These are phyloP conservation scores for Pachyrhynchus sulphureomaculatus DNA, from an alignment of 1,140 invertebrate species.

Conservation along the genomic window DNA sequence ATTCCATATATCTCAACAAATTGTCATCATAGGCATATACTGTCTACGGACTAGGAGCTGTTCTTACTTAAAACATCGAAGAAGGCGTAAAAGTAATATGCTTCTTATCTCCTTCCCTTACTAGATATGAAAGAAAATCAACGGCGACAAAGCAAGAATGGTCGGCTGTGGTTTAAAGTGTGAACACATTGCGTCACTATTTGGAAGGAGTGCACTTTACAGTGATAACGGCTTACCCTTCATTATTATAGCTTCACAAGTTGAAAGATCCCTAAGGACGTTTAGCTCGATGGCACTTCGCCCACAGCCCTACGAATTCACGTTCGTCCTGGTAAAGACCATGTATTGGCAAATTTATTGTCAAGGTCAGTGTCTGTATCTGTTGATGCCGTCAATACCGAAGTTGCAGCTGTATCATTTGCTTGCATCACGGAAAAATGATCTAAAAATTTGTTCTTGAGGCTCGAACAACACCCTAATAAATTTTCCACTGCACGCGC, in stretches of 20 bases:
- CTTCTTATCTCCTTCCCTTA: slow-evolving; percentile 25
- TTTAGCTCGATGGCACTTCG: slow-evolving; percentile 51
- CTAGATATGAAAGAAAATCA: slow-evolving; percentile 52
- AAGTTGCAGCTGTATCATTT: neutral
- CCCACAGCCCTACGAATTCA: slow-evolving; percentile 51
- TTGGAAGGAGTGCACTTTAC: slow-evolving; percentile 51
- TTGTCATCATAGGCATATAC: slow-evolving; percentile 46
- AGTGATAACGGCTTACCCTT: slow-evolving; percentile 54
- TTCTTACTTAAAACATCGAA: slow-evolving; percentile 29
- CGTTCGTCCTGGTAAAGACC: slow-evolving; percentile 47
- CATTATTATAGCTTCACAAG: slow-evolving; percentile 52
- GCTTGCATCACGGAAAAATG: slow-evolving; percentile 3
- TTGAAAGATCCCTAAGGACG: slow-evolving; percentile 51
- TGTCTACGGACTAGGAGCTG: slow-evolving; percentile 42
- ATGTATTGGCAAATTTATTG: slow-evolving; percentile 30
- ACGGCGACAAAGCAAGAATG: slow-evolving; percentile 54
- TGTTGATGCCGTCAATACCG: slow-evolving; percentile 1
- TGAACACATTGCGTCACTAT: slow-evolving; percentile 52
- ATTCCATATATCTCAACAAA: slow-evolving; percentile 43
- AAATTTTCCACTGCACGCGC: slow-evolving; percentile 24
- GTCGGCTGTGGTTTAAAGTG: slow-evolving; percentile 51
- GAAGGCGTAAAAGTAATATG: slow-evolving; percentile 29
- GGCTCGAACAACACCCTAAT: slow-evolving; percentile 13
- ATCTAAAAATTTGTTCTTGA: slow-evolving; percentile 12
- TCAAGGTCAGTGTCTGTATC: slow-evolving; percentile 27